Evolutionary conservation across 2,888 invertebrate species (phyloP), one percentile per base, ranked within the genome.

Genomic region (Lottia scabra): DNA sequence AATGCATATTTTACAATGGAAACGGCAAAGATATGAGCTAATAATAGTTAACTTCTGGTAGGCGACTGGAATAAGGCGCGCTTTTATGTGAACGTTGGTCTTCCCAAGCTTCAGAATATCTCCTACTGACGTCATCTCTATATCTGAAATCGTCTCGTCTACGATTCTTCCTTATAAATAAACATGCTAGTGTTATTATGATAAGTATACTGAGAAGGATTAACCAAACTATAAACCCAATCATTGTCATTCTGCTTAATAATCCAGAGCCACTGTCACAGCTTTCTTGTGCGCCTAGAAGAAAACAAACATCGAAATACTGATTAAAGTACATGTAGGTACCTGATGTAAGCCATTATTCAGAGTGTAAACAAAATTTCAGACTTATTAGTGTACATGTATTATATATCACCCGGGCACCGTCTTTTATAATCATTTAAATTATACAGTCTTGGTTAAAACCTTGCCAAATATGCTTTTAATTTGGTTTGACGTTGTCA

Each of bases 201-300:
- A 27, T 48, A 38, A 68, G 48, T 15, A 68, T 12, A 19, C 56
- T 38, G n/a, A 68, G 68, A 5, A 68, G n/a, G 38, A 68, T 68
- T 16, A 68, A 43, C 68, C 68, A 68, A n/a, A 68, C 68, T 23
- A 68, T 68, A 38, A 68, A 38, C 13, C 68, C 68, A 10, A 68
- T 68, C 30, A 68, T 62, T 4, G 68, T 68, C 56, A 62, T 56
- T 62, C 68, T 23, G 56, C 68, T 68, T 30, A 68, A 15, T 23
- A 68, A 56, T 19, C 68, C 68, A 27, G 26, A 19, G 3, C 38
- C 38, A 13, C 19, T 68, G 19, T 68, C 68, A 56, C 68, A 68
- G 5, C 27, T 62, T 38, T 26, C 68, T 27, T n/a, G 48, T 16
- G 62, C 62, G 12, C 62, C 56, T 56, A 15, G 23, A 56, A 56